A percentile compares a stretch with the other conserved stretches of the same genome.
phyloP scores from a whole-genome alignment of 2,113 vertebrate species.

The Lethenteron reissneri region DNA sequence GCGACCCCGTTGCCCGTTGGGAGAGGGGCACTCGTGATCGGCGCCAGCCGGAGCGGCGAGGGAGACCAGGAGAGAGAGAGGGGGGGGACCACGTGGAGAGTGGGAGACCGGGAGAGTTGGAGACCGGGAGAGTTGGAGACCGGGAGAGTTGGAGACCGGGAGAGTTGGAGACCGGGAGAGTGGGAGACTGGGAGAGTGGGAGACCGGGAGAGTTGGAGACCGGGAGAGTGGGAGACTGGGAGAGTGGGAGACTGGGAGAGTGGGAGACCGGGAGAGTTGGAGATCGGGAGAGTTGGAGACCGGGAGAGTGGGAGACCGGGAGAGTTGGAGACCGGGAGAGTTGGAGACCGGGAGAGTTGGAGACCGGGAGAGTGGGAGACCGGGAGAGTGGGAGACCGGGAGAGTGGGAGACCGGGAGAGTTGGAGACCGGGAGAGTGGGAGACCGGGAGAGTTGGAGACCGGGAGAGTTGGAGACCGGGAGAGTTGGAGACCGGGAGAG shows the following conservation, averaged over 20 bases:
- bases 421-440: not conserved
- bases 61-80: not conserved
- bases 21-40: not conserved
- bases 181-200: constrained; percentile 15
- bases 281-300: too few species aligned
- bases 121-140: constrained; percentile 10
- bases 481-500: not conserved
- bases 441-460: not conserved
- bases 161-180: constrained; percentile 9
- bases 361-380: not conserved
- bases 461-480: constrained; percentile 4
- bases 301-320: too few species aligned
- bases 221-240: too few species aligned
- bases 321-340: too few species aligned
- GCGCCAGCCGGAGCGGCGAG: not conserved
- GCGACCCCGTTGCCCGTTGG: constrained; percentile 7
- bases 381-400: not conserved
- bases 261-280: too few species aligned
- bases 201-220: constrained; percentile 8
- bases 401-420: not conserved
- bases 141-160: constrained; percentile 19
- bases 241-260: too few species aligned
- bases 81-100: constrained; percentile 8
- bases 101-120: constrained; percentile 12
- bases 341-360: too few species aligned